phyloP scores from a whole-genome alignment of 2,888 invertebrate genomes.

The Nomada goodeniana region DNA sequence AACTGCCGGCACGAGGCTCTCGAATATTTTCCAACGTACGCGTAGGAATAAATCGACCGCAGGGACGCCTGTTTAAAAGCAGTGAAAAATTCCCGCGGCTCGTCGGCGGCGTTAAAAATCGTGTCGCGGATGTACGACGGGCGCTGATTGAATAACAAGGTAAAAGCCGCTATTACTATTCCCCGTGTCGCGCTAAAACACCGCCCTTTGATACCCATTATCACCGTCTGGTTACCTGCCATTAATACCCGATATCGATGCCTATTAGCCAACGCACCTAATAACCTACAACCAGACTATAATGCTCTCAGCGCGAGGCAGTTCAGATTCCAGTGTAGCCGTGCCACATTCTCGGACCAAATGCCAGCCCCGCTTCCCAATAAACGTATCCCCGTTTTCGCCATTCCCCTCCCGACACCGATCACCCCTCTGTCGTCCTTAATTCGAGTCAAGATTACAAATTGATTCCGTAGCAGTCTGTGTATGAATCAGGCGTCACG shows the following conservation, averaged over 20 bases:
- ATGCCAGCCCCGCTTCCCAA: constrained; percentile 76
- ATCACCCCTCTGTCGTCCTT: constrained; percentile 88
- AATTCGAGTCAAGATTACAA: constrained; percentile 84
- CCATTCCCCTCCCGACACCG: constrained; percentile 85
- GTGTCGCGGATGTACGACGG: constrained; percentile 17
- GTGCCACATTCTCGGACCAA: constrained; percentile 72
- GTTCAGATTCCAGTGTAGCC: constrained; percentile 71
- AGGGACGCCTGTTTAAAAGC: too few relatives aligned
- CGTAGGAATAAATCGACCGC: neutral
- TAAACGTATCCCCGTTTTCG: constrained; percentile 69
- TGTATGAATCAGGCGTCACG: constrained; percentile 84
- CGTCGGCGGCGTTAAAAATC: constrained; percentile 1
- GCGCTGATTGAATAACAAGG: constrained; percentile 61
- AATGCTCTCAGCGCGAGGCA: constrained; percentile 71
- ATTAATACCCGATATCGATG: constrained; percentile 73
- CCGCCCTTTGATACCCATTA: constrained; percentile 73
- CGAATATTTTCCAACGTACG: too few relatives aligned
- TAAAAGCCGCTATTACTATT: constrained; percentile 68
- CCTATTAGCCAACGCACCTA: constrained; percentile 73
- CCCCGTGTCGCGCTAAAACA: constrained; percentile 65
- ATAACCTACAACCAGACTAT: constrained; percentile 74
- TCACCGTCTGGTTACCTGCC: constrained; percentile 73
- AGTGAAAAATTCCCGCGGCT: neutral
- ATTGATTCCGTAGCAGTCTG: constrained; percentile 84
- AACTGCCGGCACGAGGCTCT: too few relatives aligned